Evolutionary conservation across 1,140 invertebrate genomes (phyloP).

Genomic region (Venturia canescens): DNA sequence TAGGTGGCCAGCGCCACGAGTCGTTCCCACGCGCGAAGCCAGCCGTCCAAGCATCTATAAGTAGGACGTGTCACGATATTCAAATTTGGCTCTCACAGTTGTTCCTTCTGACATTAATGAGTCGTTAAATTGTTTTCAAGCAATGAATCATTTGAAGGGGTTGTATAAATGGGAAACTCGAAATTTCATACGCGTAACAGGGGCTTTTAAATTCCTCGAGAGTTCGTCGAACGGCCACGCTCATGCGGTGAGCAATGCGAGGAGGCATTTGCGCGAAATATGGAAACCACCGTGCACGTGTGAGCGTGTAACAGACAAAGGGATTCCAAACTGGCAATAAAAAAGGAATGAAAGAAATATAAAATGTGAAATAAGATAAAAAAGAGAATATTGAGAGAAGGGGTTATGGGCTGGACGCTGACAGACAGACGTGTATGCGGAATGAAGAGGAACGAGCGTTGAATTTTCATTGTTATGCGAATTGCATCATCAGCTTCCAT

Average conservation of each 20-base stretch:
- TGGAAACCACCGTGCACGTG: slow-evolving; percentile 21
- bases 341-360: background rate
- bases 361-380: background rate
- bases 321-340: slow-evolving; percentile 25
- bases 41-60: too few relatives aligned
- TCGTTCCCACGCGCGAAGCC: too few relatives aligned
- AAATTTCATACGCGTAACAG: slow-evolving; percentile 47
- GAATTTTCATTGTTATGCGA: slow-evolving; percentile 62
- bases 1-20: too few relatives aligned
- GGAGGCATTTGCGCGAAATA: slow-evolving; percentile 27
- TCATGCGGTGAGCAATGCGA: slow-evolving; percentile 28
- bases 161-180: slow-evolving; percentile 22
- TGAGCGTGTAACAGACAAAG: slow-evolving; percentile 51
- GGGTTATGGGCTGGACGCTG: slow-evolving; percentile 36
- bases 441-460: slow-evolving; percentile 49
- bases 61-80: too few relatives aligned
- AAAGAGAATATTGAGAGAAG: background rate
- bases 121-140: too few relatives aligned
- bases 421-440: slow-evolving; percentile 45
- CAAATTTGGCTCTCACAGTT: too few relatives aligned
- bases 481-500: slow-evolving; percentile 57
- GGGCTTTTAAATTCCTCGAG: slow-evolving; percentile 41
- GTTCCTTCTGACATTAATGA: too few relatives aligned
- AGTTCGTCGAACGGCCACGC: slow-evolving; percentile 39
- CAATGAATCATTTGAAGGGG: slow-evolving; percentile 8